Percentiles rank a stretch among this genome's conserved stretches.
phyloP scores from a whole-genome alignment of 2,113 vertebrate species.

The Tenrec ecaudatus region DNA sequence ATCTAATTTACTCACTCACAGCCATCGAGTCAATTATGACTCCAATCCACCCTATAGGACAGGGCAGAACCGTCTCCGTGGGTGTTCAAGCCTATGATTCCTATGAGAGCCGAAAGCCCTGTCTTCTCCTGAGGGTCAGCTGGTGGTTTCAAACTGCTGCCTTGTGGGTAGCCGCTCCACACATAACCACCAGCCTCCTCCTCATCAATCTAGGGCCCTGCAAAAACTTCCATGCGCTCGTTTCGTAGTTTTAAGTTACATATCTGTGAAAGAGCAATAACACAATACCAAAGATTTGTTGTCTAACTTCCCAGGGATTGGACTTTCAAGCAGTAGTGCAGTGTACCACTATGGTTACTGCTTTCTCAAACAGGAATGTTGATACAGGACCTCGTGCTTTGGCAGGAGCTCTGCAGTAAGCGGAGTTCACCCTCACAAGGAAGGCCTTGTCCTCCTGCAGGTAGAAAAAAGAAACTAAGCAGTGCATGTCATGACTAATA shows the following conservation, averaged over 20 bases:
- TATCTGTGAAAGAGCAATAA: not conserved
- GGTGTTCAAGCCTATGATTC: no score
- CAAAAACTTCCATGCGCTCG: not conserved
- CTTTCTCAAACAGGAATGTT: not conserved
- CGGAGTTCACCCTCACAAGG: not conserved
- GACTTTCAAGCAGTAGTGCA: not conserved
- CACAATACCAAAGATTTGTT: not conserved
- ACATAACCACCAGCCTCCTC: no score
- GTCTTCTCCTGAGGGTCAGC: no score
- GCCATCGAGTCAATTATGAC: no score
- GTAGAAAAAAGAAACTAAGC: not conserved
- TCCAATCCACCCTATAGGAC: no score
- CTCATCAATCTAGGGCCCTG: not conserved
- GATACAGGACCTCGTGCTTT: not conserved
- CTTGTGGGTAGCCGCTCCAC: no score
- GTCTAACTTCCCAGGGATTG: not conserved
- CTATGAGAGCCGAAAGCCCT: no score
- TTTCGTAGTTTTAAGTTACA: constrained; percentile 8
- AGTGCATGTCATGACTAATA: not conserved
- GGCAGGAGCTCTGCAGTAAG: not conserved
- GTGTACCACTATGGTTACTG: not conserved
- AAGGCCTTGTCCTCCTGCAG: not conserved
- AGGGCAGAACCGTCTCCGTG: no score
- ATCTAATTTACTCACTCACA: no score
- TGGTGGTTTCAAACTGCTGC: no score